Base-by-base conservation (phyloP, 2,797 vertebrate genomes). In the Enteromius treurensis region DNA sequence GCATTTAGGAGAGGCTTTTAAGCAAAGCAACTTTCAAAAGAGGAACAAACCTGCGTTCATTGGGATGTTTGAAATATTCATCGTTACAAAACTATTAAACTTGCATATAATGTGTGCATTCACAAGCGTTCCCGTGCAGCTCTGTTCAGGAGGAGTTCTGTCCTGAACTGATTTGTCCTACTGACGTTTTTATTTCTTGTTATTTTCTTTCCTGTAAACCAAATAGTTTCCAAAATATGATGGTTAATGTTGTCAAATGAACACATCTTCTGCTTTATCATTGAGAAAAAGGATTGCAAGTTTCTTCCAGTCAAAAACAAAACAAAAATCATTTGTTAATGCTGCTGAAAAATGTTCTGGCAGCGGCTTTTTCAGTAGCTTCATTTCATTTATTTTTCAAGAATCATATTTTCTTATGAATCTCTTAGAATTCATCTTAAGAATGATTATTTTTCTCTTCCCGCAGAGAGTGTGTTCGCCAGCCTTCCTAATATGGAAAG, bases 401-500 rank as follows among this genome's bases (percentile, higher is more conserved):
- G 62, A 65, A 34, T 19, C 34, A 0, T 19, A 40, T 19, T 17
- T 53, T 21, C 17, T 3, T 10, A n/a, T 1, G 9, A 23, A 11
- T n/a, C n/a, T 58, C 55, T 55, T 3, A 45, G 14, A 10, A 47
- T 17, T 19, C 0, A 2, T 71, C 10, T 42, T 6, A 13, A 40
- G 1, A 42, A 6, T 2, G n/a, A 2, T 3, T 1, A 4, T 6
- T 23, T 15, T 1, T 42, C 2, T 10, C 3, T 3, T 79, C 23
- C 53, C 9, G 8, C 88, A 99, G 98, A 96, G 87, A 94, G 94
- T 84, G 95, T 98, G 73, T 99, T 98, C 34, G 97, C 97, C 92
- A 96, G 98, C 91, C 98, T 99, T 88, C 98, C 98, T 0, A 96
- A 97, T 93, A 97, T 98, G 90, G 97, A 99, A 90, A 93, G 98